Evolutionary conservation across 2,113 vertebrate species (phyloP), one percentile per base, ranked within the genome.

Genomic region (Brachyhypopomus occidentalis): DNA sequence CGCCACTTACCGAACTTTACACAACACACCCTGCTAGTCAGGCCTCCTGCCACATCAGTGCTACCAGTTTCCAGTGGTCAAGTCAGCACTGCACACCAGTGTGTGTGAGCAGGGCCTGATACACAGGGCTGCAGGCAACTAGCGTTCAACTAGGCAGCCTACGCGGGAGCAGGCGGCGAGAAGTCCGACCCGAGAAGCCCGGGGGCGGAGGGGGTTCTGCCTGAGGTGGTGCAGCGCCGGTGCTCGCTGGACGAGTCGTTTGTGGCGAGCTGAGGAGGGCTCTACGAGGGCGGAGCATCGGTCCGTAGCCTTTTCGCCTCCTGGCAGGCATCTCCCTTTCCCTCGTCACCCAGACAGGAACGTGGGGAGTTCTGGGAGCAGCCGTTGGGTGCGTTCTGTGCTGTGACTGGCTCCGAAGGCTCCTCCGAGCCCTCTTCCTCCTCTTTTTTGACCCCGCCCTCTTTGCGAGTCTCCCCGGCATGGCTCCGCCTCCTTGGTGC

Each of bases 381-480:
- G 5, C 36, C 62, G 8, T 34, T 75, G 8, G 12, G 45, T 11
- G 27, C 30, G 3, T 63, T 41, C 48, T 58, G 36, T 38, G 14
- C 45, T 70, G 17, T 25, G 30, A 70, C 66, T 22, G 79, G 23
- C 20, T 45, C 16, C 17, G 74, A 83, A 0, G 25, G 1, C 4
- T 70, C 38, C 22, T 72, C 62, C 30, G 85, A 85, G 36, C 81
- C 78, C 64, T 83, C 80, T 6, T 80, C 84, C 17, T 82, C 81
- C 76, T 92, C 91, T 48, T 69, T 88, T 82, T 93, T 94, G 19
- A 91, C 79, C 0, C 64, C 63, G n/a, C 74, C 66, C 0, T 48
- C 45, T 14, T 52, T 52, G 12, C 45, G 45, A 2, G 12, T 11
- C 45, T 52, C 12, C 12, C 45, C 45, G 12, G 11, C 45, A 1